Percentiles rank a stretch among this genome's conserved stretches.
These are phyloP conservation scores for Drosophila fulvimacula DNA, from an alignment of 2,888 invertebrate species.

Conservation along the genomic window DNA sequence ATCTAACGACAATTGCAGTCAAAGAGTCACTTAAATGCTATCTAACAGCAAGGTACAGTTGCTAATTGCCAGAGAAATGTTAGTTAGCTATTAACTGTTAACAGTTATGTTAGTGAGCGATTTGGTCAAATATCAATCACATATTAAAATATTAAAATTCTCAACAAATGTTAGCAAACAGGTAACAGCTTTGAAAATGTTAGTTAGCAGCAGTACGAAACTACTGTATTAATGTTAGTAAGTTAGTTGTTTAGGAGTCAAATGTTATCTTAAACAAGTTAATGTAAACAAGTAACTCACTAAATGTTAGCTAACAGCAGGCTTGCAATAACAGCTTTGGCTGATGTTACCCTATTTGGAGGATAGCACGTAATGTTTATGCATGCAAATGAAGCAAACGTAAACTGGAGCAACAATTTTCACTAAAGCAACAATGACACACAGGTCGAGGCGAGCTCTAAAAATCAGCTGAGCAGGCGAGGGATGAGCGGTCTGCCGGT, in stretches of 20 bases:
- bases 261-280: neutral
- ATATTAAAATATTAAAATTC: too few relatives aligned
- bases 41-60: constrained; percentile 16
- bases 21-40: constrained; percentile 20
- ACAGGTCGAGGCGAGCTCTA: constrained; percentile 48
- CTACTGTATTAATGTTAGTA: neutral
- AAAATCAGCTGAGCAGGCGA: constrained; percentile 41
- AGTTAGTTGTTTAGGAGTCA: neutral
- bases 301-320: constrained; percentile 17
- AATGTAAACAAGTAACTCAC: constrained; percentile 15
- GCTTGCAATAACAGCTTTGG: constrained; percentile 2
- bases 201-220: neutral
- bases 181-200: too few relatives aligned
- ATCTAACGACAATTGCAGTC: constrained; percentile 42
- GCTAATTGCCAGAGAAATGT: constrained; percentile 5
- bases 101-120: neutral
- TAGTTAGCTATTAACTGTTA: neutral
- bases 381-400: constrained; percentile 38
- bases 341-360: constrained; percentile 3
- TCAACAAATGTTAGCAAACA: neutral
- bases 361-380: constrained; percentile 34
- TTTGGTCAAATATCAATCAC: too few relatives aligned
- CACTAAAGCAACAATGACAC: constrained; percentile 43
- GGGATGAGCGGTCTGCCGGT: neutral
- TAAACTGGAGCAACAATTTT: constrained; percentile 53